Conservation (phyloP, 2,888 invertebrate genomes). For the Metellina segmentata region DNA sequence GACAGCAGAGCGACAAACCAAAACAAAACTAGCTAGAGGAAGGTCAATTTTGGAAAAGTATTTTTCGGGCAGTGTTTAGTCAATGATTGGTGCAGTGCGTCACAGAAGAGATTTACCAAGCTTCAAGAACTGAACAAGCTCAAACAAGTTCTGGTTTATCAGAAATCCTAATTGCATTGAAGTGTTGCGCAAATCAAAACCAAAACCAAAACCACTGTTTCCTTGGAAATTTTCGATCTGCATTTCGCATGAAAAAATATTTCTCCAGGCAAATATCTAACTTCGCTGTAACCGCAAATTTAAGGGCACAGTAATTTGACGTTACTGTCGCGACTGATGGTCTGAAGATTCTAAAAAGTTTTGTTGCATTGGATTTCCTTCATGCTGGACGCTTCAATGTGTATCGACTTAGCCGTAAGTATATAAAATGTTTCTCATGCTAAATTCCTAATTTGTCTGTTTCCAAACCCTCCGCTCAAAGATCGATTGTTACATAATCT, state of each 20-base stretch:
- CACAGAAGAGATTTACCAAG: too few species aligned
- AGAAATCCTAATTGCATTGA: too few species aligned
- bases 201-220: neutral
- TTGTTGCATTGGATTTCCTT: constrained; percentile 76
- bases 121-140: too few species aligned
- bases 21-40: too few species aligned
- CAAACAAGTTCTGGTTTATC: too few species aligned
- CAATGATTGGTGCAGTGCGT: too few species aligned
- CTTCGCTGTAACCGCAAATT: neutral
- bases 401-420: constrained; percentile 76
- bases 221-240: neutral
- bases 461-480: neutral
- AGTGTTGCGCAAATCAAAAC: neutral
- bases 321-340: constrained; percentile 76
- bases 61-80: too few species aligned
- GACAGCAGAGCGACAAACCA: too few species aligned
- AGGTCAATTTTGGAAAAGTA: too few species aligned
- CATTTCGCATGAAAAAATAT: neutral
- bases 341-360: constrained; percentile 62
- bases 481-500: neutral
- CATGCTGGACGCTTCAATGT: constrained; percentile 77
- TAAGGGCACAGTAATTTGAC: constrained; percentile 70
- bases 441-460: neutral
- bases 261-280: neutral
- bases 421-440: constrained; percentile 7